Conservation (phyloP, 2,888 invertebrate species). For the Hartigia nigra region DNA sequence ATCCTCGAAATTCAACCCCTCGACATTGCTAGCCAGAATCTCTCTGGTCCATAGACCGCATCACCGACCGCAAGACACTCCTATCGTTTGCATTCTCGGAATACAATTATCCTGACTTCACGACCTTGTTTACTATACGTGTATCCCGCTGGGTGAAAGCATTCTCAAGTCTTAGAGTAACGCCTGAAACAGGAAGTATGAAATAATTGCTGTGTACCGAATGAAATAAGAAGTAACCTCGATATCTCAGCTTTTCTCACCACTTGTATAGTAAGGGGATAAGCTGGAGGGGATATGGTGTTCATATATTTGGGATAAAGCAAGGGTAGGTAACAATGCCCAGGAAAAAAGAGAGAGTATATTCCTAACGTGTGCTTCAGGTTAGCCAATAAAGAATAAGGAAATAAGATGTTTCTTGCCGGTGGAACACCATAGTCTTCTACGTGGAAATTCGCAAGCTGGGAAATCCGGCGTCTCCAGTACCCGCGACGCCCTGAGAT, state of each 20-base stretch:
- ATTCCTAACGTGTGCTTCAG: neutral
- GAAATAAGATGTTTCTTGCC: neutral
- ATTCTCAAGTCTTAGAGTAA: neutral
- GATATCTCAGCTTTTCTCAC: neutral
- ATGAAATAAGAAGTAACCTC: neutral
- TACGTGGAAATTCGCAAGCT: neutral
- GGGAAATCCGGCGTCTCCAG: neutral
- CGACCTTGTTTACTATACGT: neutral
- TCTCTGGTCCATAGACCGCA: slow-evolving; percentile 1
- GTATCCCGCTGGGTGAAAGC: neutral
- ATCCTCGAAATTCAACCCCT: slow-evolving; percentile 46
- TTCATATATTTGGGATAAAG: neutral
- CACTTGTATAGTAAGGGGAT: neutral
- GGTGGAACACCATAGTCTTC: neutral
- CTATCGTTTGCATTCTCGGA: slow-evolving; percentile 38
- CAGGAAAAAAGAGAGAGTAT: neutral
- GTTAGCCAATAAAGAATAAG: neutral
- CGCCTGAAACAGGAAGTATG: neutral
- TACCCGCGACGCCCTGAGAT: slow-evolving; percentile 9
- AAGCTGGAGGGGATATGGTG: neutral
- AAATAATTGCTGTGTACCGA: neutral
- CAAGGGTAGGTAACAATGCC: neutral
- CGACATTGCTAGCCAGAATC: slow-evolving; percentile 16
- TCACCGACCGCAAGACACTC: slow-evolving; percentile 30
- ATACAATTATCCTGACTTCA: neutral